Conservation (phyloP, 2,797 vertebrate genomes). For the Anniella stebbinsi region DNA sequence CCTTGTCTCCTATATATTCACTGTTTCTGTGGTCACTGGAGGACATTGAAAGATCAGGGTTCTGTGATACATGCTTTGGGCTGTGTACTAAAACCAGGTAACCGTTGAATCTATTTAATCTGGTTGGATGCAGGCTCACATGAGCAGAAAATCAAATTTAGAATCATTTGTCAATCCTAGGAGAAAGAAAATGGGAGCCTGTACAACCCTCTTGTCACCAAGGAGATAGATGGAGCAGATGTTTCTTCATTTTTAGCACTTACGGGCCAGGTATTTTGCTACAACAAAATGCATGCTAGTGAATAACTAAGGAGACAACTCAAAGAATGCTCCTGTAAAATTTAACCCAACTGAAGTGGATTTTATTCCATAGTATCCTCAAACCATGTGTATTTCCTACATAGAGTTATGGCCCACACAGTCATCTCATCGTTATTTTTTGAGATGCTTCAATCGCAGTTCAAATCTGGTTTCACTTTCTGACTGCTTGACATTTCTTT, state of each 20-base stretch:
- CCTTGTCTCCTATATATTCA: neutral
- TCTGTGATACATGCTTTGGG: neutral
- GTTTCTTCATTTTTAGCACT: constrained; percentile 26
- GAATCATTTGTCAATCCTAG: neutral
- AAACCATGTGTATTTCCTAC: neutral
- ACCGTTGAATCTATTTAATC: neutral
- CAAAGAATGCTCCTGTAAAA: neutral
- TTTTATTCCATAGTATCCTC: neutral
- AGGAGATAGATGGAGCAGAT: constrained; percentile 28
- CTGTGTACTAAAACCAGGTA: neutral
- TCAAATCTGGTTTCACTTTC: neutral
- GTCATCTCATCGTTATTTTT: neutral
- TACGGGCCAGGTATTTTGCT: constrained; percentile 6
- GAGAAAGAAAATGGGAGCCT: constrained; percentile 14
- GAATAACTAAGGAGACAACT: neutral
- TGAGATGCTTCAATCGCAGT: neutral
- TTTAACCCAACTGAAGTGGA: constrained; percentile 22
- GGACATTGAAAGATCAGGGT: neutral
- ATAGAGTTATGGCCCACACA: neutral
- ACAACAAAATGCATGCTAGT: neutral
- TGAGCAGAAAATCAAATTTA: constrained; percentile 22
- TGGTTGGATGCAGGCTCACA: neutral
- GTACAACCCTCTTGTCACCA: constrained; percentile 28
- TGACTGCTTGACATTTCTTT: neutral
- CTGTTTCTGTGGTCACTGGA: too few species aligned